Percentiles rank a stretch among this genome's conserved stretches.
Evolutionary conservation across 2,888 invertebrate genomes (phyloP).

Genomic region (Microplitis manilae): DNA sequence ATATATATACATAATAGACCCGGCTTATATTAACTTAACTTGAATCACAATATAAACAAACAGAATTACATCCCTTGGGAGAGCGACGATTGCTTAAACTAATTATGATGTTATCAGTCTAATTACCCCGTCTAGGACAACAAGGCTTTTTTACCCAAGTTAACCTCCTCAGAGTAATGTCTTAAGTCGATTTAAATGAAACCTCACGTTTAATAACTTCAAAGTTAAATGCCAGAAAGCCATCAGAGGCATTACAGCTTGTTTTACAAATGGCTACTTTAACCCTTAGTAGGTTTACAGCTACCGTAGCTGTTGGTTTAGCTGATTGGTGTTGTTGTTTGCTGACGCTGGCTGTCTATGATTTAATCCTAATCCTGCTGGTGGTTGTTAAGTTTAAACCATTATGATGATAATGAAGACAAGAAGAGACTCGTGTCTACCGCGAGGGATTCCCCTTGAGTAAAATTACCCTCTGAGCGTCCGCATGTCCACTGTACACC

Average conservation of each 20-base stretch:
- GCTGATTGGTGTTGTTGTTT: background rate
- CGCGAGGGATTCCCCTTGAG: constrained; percentile 24
- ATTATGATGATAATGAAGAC: constrained; percentile 35
- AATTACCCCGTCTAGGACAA: constrained; percentile 13
- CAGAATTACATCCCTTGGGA: background rate
- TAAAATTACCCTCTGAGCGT: constrained; percentile 35
- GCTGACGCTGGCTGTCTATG: background rate
- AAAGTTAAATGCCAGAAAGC: background rate
- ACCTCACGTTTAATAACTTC: constrained; percentile 11
- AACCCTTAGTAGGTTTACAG: background rate
- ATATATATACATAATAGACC: no score
- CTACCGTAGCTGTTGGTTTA: constrained; percentile 10
- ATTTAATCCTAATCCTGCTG: background rate
- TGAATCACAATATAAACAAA: background rate
- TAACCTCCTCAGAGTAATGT: constrained; percentile 3
- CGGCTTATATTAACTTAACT: background rate
- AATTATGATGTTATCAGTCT: constrained; percentile 36
- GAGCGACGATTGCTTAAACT: constrained; percentile 31
- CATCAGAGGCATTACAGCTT: background rate
- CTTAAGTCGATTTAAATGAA: constrained; percentile 18
- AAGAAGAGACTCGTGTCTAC: constrained; percentile 38
- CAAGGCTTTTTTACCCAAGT: no score
- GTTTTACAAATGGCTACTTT: background rate
- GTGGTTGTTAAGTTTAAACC: constrained; percentile 17
- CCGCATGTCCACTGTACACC: constrained; percentile 31